Conservation (phyloP, 1,140 invertebrate genomes). For the Cylas formicarius region DNA sequence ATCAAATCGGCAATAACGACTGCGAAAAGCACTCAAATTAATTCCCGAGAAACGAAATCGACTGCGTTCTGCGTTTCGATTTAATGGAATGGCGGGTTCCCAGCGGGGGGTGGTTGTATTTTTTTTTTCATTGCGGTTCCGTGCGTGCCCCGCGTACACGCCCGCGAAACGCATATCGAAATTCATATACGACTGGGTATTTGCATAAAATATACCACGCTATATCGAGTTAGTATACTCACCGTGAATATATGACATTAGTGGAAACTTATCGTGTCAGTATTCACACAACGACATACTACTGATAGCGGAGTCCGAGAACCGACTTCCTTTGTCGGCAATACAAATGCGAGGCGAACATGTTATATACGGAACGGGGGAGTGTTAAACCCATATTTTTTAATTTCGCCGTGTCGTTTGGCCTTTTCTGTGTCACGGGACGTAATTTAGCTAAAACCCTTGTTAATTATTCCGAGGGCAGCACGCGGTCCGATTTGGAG, state of each 20-base stretch:
- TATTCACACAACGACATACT: slow-evolving; percentile 17
- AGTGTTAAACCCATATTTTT: slow-evolving; percentile 12
- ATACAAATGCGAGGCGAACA: slow-evolving; percentile 10
- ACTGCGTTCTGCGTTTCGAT: too few relatives aligned
- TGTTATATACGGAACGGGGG: slow-evolving; percentile 8
- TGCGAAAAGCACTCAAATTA: too few relatives aligned
- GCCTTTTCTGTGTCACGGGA: slow-evolving; percentile 7
- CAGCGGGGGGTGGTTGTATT: too few relatives aligned
- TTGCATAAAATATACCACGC: slow-evolving; percentile 18
- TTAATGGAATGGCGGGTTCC: too few relatives aligned
- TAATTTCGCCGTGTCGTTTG: slow-evolving; percentile 5
- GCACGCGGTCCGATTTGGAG: too few relatives aligned
- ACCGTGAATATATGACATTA: slow-evolving; percentile 23
- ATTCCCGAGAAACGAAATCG: too few relatives aligned
- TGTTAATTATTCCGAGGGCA: slow-evolving; percentile 14
- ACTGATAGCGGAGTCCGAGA: slow-evolving; percentile 15
- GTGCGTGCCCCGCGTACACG: slow-evolving; percentile 16
- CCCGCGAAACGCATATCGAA: slow-evolving; percentile 23
- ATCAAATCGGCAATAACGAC: too few relatives aligned
- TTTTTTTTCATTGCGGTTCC: too few relatives aligned
- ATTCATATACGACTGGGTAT: slow-evolving; percentile 16
- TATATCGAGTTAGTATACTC: too few relatives aligned
- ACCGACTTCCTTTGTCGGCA: slow-evolving; percentile 12
- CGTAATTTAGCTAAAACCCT: slow-evolving; percentile 14
- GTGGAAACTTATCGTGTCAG: slow-evolving; percentile 19